Base-by-base conservation (phyloP, 2,888 invertebrate genomes). In the Andrena fulva region DNA sequence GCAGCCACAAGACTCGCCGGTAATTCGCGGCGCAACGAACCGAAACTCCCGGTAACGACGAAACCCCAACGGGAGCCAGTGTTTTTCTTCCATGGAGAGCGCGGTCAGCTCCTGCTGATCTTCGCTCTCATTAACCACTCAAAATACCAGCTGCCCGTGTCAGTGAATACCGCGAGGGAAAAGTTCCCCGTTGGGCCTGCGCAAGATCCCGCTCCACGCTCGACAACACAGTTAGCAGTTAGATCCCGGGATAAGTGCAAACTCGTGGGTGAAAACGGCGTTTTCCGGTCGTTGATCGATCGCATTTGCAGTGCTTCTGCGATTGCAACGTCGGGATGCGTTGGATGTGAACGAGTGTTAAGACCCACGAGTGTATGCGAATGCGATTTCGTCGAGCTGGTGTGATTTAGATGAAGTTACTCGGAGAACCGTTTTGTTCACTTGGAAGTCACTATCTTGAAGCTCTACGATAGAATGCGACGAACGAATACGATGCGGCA, bases 161-260 rank as follows among this genome's bases (percentile, higher is more conserved):
- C 50, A 35, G 60, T 68, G 62, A 62, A 75, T 52, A 62, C 3
- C 24, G 0, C 4, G 56, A 24, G 56, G 50, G 10, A 56, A 56
- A 27, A 56, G 27, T 16, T 69, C 31, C 2, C 12, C 52, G 33
- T 1, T 54, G 29, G 24, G 10, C 10, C 16, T 10, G 16, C 68
- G 42, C 31, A 33, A n/a, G 24, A 54, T n/a, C n/a, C 50, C 24
- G 33, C 48, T n/a, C 12, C 64, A 35, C 56, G 81, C 73, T 66
- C 66, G 77, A 71, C 64, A 59, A 60, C 10, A 35, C 66, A 35
- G 82, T 59, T 82, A 72, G 72, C 66, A 59, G 69, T 42, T 59
- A 70, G 70, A 20, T 69, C n/a, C 5, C 59, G 35, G 42, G 59
- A 20, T 60, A 70, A 33, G 29, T 35, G 60, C 48, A 70, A 29